Percentiles rank a stretch among this genome's conserved stretches.
Evolutionary conservation across 2,888 invertebrate genomes (phyloP).

Genomic region (Cylindroiulus punctatus): DNA sequence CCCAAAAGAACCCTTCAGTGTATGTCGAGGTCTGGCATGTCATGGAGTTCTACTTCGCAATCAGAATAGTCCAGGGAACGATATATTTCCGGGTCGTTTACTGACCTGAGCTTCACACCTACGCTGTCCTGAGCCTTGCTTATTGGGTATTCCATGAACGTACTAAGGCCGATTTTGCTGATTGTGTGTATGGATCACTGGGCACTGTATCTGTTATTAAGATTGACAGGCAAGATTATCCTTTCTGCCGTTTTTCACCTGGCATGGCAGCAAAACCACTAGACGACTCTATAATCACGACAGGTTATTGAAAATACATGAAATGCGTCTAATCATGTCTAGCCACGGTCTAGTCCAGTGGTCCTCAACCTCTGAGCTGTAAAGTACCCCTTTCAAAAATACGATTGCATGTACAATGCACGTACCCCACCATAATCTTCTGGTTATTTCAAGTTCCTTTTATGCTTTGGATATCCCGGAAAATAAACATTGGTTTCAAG

Average conservation of each 20-base stretch:
- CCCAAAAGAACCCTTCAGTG: not conserved
- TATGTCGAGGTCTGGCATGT: not conserved
- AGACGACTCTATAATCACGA: not conserved
- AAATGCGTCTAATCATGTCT: not conserved
- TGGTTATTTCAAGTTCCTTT: too few relatives aligned
- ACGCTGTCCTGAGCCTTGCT: not conserved
- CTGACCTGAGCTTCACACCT: slow-evolving; percentile 41
- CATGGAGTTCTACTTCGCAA: not conserved
- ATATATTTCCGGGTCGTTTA: slow-evolving; percentile 4
- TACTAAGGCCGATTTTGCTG: slow-evolving; percentile 12
- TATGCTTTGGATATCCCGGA: too few relatives aligned
- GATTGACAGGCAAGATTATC: slow-evolving; percentile 39
- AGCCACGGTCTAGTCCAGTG: too few relatives aligned
- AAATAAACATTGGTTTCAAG: too few relatives aligned
- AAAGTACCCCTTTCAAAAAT: too few relatives aligned
- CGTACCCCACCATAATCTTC: too few relatives aligned
- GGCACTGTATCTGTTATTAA: slow-evolving; percentile 36
- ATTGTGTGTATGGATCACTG: slow-evolving; percentile 44
- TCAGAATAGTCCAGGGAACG: slow-evolving; percentile 24
- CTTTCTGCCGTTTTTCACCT: not conserved
- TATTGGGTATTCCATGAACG: slow-evolving; percentile 24
- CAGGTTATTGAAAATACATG: not conserved
- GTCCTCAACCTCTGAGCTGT: too few relatives aligned
- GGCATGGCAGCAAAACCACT: not conserved
- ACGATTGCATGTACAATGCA: too few relatives aligned